phyloP scores from a whole-genome alignment of 2,888 invertebrate genomes.

The Myathropa florea region DNA sequence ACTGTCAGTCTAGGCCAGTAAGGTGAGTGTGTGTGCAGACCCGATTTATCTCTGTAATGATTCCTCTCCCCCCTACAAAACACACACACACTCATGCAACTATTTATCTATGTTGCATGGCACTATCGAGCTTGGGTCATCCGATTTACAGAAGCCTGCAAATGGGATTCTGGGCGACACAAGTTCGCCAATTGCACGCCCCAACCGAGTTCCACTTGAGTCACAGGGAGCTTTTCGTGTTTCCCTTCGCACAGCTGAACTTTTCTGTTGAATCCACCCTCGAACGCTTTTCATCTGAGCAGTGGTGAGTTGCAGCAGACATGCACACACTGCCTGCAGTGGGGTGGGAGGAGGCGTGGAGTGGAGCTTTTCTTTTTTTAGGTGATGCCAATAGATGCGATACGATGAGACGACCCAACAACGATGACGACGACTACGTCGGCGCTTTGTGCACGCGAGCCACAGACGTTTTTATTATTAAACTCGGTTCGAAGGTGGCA shows the following conservation, averaged over 20 bases:
- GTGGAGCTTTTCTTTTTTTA: constrained; percentile 38
- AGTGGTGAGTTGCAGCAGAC: constrained; percentile 11
- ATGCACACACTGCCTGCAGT: constrained; percentile 7
- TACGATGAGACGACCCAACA: constrained; percentile 31
- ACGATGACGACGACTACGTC: constrained; percentile 50
- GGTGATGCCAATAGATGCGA: constrained; percentile 45
- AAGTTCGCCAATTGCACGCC: constrained; percentile 27
- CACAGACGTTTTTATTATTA: constrained; percentile 65
- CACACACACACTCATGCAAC: background rate
- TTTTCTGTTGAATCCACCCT: background rate
- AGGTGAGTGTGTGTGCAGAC: constrained; percentile 1
- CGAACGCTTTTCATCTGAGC: constrained; percentile 26
- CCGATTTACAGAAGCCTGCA: constrained; percentile 45
- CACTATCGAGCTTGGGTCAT: constrained; percentile 35
- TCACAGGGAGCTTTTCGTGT: constrained; percentile 4
- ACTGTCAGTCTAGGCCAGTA: constrained; percentile 31
- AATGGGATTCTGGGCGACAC: constrained; percentile 1
- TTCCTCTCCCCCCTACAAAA: background rate
- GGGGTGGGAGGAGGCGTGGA: background rate
- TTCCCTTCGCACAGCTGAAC: background rate
- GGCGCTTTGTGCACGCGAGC: constrained; percentile 66
- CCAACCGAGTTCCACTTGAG: constrained; percentile 25
- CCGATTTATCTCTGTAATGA: background rate
- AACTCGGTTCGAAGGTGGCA: constrained; percentile 40
- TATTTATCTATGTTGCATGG: background rate